Base-by-base conservation (phyloP, 2,888 invertebrate genomes). In the Dasypogon diadema region DNA sequence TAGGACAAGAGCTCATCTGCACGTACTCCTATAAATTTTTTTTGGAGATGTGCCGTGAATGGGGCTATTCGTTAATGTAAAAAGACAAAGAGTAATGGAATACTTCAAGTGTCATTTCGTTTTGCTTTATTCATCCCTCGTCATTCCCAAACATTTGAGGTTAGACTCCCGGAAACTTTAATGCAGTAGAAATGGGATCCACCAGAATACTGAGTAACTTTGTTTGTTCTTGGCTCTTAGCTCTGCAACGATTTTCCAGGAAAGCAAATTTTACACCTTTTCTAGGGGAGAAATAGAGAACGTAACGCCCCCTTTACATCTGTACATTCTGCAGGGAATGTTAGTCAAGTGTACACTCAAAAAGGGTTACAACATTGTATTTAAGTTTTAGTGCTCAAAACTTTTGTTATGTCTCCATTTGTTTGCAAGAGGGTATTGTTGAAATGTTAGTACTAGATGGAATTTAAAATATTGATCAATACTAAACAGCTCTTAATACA, bases 301-400 rank as follows among this genome's bases (percentile, higher is more conserved):
- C 34, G 60, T 22, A 37, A 60, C 60, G 37, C 60, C 60, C 60
- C 60, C 37, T 37, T 60, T 37, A 60, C 60, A 60, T 60, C 37
- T 60, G n/a, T 37, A 26, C 37, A 60, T 60, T 60, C 37, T 37
- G 37, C 37, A 37, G 37, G 37, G 60, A 60, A 60, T 60, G 37
- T 60, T 60, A 18, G 18, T 37, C 18, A 42, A 37, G 60, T 37
- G 60, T 34, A 26, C 60, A 60, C 37, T 60, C 37, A 18, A 34
- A 3, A 60, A 42, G 21, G 37, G 37, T 14, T 58, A 18, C 22
- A 68, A 22, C 14, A 68, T 46, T 68, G n/a, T 48, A 68, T 42
- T 12, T 12, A 12, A 12, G 26, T 48, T 68, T 68, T 24, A 24
- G 22, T 24, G 24, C 26, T 68, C 22, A n/a, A 30, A 54, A 51